Percentiles rank a stretch among this genome's conserved stretches.
Conservation (phyloP, 2,797 vertebrate genomes). For the Argyrosomus regius region DNA sequence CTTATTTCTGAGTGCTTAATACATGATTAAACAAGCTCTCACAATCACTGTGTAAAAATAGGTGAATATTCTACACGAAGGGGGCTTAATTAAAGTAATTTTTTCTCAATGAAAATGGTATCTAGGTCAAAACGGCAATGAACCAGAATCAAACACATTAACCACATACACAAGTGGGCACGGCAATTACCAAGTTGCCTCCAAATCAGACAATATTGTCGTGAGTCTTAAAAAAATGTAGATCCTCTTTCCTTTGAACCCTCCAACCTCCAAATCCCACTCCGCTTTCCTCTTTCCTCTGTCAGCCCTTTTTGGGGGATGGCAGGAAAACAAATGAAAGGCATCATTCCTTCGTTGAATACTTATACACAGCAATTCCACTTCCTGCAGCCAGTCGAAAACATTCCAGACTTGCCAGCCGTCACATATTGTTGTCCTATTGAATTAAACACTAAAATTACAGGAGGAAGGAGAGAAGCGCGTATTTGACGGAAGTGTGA, state of each 20-base stretch:
- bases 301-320: conserved; percentile 28
- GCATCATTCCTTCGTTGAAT: conserved; percentile 34
- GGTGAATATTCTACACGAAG: no score
- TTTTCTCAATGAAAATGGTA: no score
- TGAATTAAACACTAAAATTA: conserved; percentile 2
- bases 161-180: background rate
- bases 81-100: no score
- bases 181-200: background rate
- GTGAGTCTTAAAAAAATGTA: background rate
- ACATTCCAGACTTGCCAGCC: background rate
- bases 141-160: background rate
- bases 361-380: conserved; percentile 28
- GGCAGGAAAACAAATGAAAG: conserved; percentile 43
- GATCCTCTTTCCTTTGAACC: conserved; percentile 38
- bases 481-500: background rate
- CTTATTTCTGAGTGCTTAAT: background rate
- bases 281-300: conserved; percentile 39
- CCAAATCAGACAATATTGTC: conserved; percentile 18
- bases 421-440: background rate
- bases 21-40: background rate
- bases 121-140: no score
- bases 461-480: background rate
- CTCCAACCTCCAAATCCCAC: conserved; percentile 20
- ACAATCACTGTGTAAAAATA: background rate
- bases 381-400: conserved; percentile 40